Evolutionary conservation across 2,113 vertebrate genomes (phyloP), one percentile per base, ranked within the genome.

Genomic region (Malurus elegans): DNA sequence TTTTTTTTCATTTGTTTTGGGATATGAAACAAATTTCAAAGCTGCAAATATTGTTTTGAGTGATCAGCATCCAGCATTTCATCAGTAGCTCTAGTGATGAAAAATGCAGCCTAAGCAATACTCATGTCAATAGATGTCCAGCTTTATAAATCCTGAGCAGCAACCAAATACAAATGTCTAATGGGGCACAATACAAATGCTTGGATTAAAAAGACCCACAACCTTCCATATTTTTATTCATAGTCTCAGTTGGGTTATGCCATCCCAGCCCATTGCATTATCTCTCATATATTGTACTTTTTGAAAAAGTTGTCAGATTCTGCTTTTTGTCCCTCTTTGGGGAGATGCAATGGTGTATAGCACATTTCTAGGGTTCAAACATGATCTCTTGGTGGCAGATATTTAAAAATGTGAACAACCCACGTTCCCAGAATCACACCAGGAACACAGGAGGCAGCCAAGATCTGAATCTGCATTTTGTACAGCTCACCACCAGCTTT

Each of bases 261-360:
- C 14, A 65, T 53, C 8, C 9, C 38, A 64, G 4, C 4, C 23
- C 51, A 69, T 20, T 44, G 4, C 5, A 25, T 66, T 76, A 4
- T 64, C 23, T 48, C 9, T 73, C 11, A 24, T 38, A 20, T 18
- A 3, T 8, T 70, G 3, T 18, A 56, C 6, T 13, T 57, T 45
- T 44, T 6, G 1, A 1, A 71, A 34, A 79, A 47, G 4, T 26
- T 78, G 12, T 20, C 8, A 66, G 24, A 54, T 58, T 80, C 44
- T 18, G 38, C 0, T 1, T 5, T 28, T 88, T 23, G 6, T 18
- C 31, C 32, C 4, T 64, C 29, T 54, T 34, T 69, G 9, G 7
- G 42, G 15, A 61, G 53, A 69, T 24, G 31, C 1, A 79, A 5
- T 40, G 72, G 17, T 47, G 6, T 18, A 61, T 53, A 83, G 25